Evolutionary conservation across 2,797 vertebrate species (phyloP).

Genomic region (Poecile montanus): DNA sequence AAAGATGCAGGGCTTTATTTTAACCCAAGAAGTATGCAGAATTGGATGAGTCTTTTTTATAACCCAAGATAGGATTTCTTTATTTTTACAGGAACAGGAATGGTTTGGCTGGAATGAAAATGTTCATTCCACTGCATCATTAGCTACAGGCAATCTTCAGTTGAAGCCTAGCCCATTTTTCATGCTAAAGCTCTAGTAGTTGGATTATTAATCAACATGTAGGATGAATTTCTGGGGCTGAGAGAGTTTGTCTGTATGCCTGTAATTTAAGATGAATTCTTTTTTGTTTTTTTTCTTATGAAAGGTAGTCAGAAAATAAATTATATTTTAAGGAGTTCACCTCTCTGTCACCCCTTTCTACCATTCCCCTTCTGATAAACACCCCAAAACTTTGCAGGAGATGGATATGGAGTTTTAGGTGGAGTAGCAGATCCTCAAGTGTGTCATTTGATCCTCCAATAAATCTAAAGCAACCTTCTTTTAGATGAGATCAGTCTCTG

Average conservation of each 20-base stretch:
- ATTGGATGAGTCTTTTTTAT: constrained; percentile 2
- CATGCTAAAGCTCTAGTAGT: constrained; percentile 32
- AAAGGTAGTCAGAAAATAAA: constrained; percentile 42
- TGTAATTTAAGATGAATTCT: constrained; percentile 23
- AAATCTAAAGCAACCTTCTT: neutral
- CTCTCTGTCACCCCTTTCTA: neutral
- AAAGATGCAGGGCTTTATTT: constrained; percentile 8
- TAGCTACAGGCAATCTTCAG: constrained; percentile 32
- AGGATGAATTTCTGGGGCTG: constrained; percentile 25
- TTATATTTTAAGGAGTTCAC: constrained; percentile 21
- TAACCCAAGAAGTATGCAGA: neutral
- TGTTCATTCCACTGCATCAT: constrained; percentile 50
- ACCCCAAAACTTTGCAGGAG: neutral
- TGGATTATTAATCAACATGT: constrained; percentile 47
- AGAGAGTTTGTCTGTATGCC: neutral
- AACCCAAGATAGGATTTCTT: constrained; percentile 41
- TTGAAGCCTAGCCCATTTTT: constrained; percentile 51
- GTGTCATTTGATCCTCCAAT: neutral
- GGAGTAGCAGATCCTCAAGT: neutral
- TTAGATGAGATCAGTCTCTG: neutral
- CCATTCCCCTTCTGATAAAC: constrained; percentile 3
- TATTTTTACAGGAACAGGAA: constrained; percentile 52
- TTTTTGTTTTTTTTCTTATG: neutral
- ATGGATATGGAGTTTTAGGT: neutral
- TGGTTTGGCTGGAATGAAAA: constrained; percentile 58